A percentile compares a stretch with the other conserved stretches of the same genome.
phyloP scores from a whole-genome alignment of 1,140 invertebrate species.

The Sycophaga agraensis region DNA sequence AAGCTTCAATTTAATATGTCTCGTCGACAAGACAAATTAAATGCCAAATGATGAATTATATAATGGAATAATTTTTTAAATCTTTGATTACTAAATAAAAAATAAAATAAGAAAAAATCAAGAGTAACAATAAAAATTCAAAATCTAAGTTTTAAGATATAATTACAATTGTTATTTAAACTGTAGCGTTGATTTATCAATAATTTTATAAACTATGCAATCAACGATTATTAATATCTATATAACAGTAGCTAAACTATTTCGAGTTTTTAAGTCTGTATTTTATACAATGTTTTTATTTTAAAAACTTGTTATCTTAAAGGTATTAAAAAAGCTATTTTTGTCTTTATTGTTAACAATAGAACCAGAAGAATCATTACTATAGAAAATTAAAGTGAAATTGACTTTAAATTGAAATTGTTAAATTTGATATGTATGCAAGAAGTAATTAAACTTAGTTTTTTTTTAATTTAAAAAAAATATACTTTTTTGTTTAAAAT shows the following conservation, averaged over 20 bases:
- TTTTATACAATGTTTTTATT: conserved; percentile 31
- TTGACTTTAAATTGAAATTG: conserved; percentile 13
- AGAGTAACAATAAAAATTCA: conserved; percentile 7
- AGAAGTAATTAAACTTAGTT: background rate
- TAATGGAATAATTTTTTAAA: conserved; percentile 4
- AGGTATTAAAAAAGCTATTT: conserved; percentile 22
- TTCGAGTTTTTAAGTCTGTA: conserved; percentile 29
- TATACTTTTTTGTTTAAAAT: conserved; percentile 4
- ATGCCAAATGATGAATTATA: conserved; percentile 29
- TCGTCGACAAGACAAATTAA: conserved; percentile 9
- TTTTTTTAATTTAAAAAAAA: background rate
- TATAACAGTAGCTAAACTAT: conserved; percentile 20
- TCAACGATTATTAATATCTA: conserved; percentile 15
- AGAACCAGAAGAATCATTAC: too few species aligned
- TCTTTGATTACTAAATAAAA: background rate
- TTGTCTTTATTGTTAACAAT: conserved; percentile 26
- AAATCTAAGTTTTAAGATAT: conserved; percentile 9
- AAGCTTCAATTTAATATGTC: conserved; percentile 34
- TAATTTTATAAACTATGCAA: conserved; percentile 8
- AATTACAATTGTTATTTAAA: conserved; percentile 13
- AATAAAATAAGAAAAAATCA: background rate
- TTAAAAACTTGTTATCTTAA: conserved; percentile 23
- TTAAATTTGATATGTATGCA: background rate
- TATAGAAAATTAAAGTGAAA: too few species aligned
- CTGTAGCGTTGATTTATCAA: conserved; percentile 10